Base-by-base conservation (phyloP, 2,888 invertebrate genomes). In the Cheilosia vernalis region DNA sequence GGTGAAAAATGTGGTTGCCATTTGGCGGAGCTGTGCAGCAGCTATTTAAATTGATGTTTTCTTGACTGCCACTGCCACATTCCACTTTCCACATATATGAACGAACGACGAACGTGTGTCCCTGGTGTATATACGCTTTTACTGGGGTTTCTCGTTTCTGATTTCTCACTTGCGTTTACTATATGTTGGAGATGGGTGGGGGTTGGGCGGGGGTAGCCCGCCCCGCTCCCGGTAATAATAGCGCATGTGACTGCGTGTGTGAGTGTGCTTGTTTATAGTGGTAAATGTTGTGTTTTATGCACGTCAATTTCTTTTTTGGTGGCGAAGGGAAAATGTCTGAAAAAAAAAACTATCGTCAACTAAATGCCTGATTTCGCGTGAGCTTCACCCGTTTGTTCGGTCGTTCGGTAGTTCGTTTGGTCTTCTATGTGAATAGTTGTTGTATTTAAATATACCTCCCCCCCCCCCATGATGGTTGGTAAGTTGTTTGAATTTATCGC, bases 31-130 rank as follows among this genome's bases (percentile, higher is more conserved):
- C 66, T 49, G 13, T 49, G 70, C 30, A 74, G 63, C 24, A 79
- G 74, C 84, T 84, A 79, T 84, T 84, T 84, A 84, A 84, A 84
- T 80, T 80, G 79, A 84, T 79, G 84, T 84, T 84, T 84, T 84
- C 84, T 84, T 84, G 74, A 70, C 84, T 84, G 84, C 79, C 30
- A 30, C 30, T 9, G 30, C 30, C 30, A 30, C 30, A 27, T 27
- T 24, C 24, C 24, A 24, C 24, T 24, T 24, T 24, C 24, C 24
- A 1, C 84, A 60, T 60, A 51, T 56, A 33, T 42, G 44, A 60
- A 51, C 13, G 7, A 24, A 24, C 27, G 27, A 49, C 40, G 40
- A 37, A 63, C 40, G 67, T 80, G 67, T 80, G 80, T 73, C 80
- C 80, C 84, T 79, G 69, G 74, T 64, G 69, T 66, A 24, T 66